These are phyloP conservation scores for Tenebrio molitor DNA, from an alignment of 1,140 invertebrate genomes.

Conservation along the genomic window DNA sequence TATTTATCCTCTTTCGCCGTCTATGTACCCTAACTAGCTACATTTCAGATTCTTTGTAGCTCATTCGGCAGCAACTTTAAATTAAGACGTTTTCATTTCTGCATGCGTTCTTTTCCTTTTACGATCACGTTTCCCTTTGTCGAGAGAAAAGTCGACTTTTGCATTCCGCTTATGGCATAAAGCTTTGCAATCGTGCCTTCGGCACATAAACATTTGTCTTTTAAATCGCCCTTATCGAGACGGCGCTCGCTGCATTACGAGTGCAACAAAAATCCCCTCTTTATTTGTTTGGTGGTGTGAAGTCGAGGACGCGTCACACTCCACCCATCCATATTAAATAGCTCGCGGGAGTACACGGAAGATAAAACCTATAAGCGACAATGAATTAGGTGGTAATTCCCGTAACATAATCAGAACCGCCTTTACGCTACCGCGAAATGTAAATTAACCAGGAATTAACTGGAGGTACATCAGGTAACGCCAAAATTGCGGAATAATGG, in stretches of 20 bases:
- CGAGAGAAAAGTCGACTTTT: neutral
- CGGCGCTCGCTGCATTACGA: constrained; percentile 4
- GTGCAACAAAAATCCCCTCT: neutral
- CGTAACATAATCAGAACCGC: constrained; percentile 27
- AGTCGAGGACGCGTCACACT: neutral
- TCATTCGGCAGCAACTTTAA: constrained; percentile 21
- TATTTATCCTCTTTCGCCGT: constrained; percentile 22
- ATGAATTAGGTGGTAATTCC: constrained; percentile 30
- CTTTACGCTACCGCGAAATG: constrained; percentile 16
- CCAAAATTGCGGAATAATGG: constrained; percentile 17
- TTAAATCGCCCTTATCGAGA: constrained; percentile 28
- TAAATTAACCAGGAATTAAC: constrained; percentile 38
- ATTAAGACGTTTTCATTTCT: constrained; percentile 31
- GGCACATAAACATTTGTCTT: constrained; percentile 36
- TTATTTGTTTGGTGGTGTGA: constrained; percentile 16
- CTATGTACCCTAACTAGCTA: neutral
- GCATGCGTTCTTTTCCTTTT: constrained; percentile 18
- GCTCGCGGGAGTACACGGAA: neutral
- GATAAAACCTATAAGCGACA: constrained; percentile 32
- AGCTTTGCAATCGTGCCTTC: constrained; percentile 33
- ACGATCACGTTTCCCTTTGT: constrained; percentile 20
- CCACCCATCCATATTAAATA: constrained; percentile 26
- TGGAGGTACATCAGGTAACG: constrained; percentile 19
- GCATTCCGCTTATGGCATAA: constrained; percentile 20
- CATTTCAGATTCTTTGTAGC: neutral